Conservation (phyloP, 2,113 vertebrate species). For the Jacana jacana region DNA sequence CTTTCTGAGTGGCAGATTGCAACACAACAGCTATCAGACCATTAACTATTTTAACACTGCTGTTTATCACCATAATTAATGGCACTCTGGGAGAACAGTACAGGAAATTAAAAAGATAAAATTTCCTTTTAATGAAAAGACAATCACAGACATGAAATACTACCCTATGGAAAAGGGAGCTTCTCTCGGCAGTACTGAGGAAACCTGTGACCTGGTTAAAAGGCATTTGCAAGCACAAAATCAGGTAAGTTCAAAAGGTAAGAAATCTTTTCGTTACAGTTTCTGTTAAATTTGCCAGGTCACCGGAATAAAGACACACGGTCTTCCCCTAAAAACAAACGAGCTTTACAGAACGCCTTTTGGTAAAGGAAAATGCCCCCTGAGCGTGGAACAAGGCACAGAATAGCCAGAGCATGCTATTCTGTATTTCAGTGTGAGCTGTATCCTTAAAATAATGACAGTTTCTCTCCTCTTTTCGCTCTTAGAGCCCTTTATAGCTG, state of each 20-base stretch:
- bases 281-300: not conserved
- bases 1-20: not conserved
- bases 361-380: not conserved
- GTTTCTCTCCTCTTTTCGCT: not conserved
- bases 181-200: not conserved
- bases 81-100: not conserved
- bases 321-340: not conserved
- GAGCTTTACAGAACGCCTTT: not conserved
- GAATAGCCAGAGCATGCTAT: not conserved
- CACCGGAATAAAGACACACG: not conserved
- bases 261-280: not conserved
- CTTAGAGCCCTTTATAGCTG: constrained; percentile 29
- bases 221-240: constrained; percentile 7
- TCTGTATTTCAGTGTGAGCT: not conserved
- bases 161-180: not conserved
- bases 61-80: not conserved
- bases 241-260: not conserved
- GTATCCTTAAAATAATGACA: constrained; percentile 19
- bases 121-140: constrained; percentile 24
- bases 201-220: constrained; percentile 3
- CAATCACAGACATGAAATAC: not conserved
- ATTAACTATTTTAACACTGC: constrained; percentile 1
- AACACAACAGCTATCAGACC: not conserved
- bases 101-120: constrained; percentile 13
- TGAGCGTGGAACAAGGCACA: not conserved